A percentile compares a stretch with the other conserved stretches of the same genome.
Conservation (phyloP, 2,888 invertebrate genomes). For the Epirrhoe alternata region DNA sequence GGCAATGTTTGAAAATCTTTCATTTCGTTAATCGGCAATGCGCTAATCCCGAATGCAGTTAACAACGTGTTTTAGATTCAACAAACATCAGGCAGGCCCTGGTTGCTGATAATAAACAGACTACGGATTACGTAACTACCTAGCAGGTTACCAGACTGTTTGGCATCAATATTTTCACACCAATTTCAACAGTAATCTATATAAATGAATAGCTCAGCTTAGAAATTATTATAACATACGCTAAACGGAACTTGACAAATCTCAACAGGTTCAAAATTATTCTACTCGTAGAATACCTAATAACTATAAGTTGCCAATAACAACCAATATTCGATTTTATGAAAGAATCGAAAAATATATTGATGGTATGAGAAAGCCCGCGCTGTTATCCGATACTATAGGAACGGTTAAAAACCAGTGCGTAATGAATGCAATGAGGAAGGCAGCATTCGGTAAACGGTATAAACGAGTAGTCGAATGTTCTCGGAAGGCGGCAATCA, state of each 20-base stretch:
- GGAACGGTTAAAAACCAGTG: slow-evolving; percentile 62
- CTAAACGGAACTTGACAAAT: slow-evolving; percentile 14
- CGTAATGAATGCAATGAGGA: slow-evolving; percentile 76
- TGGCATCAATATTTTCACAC: slow-evolving; percentile 48
- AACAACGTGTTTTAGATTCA: slow-evolving; percentile 61
- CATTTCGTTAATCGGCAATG: slow-evolving; percentile 39
- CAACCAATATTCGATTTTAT: slow-evolving; percentile 21
- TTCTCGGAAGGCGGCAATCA: slow-evolving; percentile 78
- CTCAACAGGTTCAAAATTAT: slow-evolving; percentile 20
- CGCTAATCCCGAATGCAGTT: slow-evolving; percentile 51
- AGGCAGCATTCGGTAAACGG: slow-evolving; percentile 74
- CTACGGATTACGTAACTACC: slow-evolving; percentile 53
- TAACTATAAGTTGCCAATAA: slow-evolving; percentile 22
- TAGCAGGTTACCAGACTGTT: slow-evolving; percentile 39
- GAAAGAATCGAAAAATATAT: slow-evolving; percentile 17
- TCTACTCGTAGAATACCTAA: slow-evolving; percentile 8
- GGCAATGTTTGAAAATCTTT: slow-evolving; percentile 45
- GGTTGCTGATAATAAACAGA: slow-evolving; percentile 58
- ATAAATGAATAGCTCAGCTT: slow-evolving; percentile 29
- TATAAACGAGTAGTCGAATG: slow-evolving; percentile 77
- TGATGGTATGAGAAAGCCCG: slow-evolving; percentile 32
- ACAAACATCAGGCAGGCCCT: slow-evolving; percentile 56
- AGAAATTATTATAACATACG: slow-evolving; percentile 37
- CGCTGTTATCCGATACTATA: slow-evolving; percentile 36
- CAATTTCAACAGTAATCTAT: slow-evolving; percentile 45